Conservation (phyloP, 2,797 vertebrate genomes). For the Sebastes steindachneri region DNA sequence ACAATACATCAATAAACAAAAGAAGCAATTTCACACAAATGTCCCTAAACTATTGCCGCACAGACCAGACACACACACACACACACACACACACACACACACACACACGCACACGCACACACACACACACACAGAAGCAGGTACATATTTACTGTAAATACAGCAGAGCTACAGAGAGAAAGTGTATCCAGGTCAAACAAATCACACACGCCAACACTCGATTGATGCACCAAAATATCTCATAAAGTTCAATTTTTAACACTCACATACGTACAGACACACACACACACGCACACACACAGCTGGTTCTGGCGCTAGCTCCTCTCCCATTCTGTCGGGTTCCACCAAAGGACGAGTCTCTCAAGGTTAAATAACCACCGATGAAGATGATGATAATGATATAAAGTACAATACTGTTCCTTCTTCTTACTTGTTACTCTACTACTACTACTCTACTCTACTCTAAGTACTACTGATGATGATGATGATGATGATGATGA, state of each 20-base stretch:
- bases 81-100: neutral
- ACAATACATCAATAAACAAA: constrained; percentile 53
- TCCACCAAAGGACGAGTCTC: constrained; percentile 71
- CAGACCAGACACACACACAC: constrained; percentile 16
- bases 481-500: constrained; percentile 66
- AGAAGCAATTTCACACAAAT: constrained; percentile 72
- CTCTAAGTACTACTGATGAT: constrained; percentile 84
- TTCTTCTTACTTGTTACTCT: constrained; percentile 87
- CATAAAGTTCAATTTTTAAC: too few species aligned
- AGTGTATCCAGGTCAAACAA: constrained; percentile 43
- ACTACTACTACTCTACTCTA: constrained; percentile 86
- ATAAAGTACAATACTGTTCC: constrained; percentile 85
- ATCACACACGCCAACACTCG: constrained; percentile 21
- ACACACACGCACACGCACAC: neutral
- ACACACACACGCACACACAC: constrained; percentile 20
- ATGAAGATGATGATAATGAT: constrained; percentile 70
- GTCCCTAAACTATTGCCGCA: constrained; percentile 46
- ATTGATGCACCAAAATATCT: constrained; percentile 27
- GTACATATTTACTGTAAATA: constrained; percentile 63
- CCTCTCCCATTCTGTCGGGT: constrained; percentile 65
- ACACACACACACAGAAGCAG: constrained; percentile 9
- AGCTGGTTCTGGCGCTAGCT: constrained; percentile 60
- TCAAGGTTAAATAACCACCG: constrained; percentile 67
- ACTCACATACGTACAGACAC: neutral
- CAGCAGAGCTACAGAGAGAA: constrained; percentile 37